Conservation (phyloP, 2,888 invertebrate genomes). For the Drosophila lutescens region DNA sequence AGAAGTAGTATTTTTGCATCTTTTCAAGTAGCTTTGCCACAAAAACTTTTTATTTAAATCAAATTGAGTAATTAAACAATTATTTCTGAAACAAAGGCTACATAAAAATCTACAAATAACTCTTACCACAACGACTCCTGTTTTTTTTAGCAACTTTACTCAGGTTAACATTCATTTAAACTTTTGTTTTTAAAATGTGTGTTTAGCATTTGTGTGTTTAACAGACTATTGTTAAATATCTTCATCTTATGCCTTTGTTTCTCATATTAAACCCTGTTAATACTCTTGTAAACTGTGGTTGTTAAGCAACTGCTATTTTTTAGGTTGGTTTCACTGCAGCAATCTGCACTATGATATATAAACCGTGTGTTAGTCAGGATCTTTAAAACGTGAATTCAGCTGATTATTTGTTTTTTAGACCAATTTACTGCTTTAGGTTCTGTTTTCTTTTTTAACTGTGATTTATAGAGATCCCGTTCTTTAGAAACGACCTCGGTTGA, state of each 20-base stretch:
- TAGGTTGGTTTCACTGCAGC: background rate
- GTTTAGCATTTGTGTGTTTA: constrained; percentile 6
- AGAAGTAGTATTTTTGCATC: background rate
- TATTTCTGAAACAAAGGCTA: too few relatives aligned
- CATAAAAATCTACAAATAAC: background rate
- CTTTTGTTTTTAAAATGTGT: background rate
- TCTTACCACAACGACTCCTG: background rate
- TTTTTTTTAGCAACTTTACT: background rate
- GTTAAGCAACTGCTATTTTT: constrained; percentile 1
- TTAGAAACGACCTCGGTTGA: constrained; percentile 81
- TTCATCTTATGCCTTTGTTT: background rate
- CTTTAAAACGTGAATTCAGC: background rate
- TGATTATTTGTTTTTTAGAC: background rate
- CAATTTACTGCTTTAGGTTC: too few relatives aligned
- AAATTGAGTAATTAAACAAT: too few relatives aligned
- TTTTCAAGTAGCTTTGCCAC: background rate
- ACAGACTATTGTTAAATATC: constrained; percentile 6
- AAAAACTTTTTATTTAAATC: background rate
- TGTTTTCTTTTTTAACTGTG: too few relatives aligned
- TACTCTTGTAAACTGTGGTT: constrained; percentile 3
- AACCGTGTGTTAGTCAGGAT: background rate
- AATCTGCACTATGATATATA: background rate
- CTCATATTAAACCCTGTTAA: constrained; percentile 1
- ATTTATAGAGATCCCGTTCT: background rate
- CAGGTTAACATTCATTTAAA: constrained; percentile 9